Percentiles rank a stretch among this genome's conserved stretches.
These are phyloP conservation scores for Pteruthius melanotis DNA, from an alignment of 2,113 vertebrate genomes.

Conservation along the genomic window DNA sequence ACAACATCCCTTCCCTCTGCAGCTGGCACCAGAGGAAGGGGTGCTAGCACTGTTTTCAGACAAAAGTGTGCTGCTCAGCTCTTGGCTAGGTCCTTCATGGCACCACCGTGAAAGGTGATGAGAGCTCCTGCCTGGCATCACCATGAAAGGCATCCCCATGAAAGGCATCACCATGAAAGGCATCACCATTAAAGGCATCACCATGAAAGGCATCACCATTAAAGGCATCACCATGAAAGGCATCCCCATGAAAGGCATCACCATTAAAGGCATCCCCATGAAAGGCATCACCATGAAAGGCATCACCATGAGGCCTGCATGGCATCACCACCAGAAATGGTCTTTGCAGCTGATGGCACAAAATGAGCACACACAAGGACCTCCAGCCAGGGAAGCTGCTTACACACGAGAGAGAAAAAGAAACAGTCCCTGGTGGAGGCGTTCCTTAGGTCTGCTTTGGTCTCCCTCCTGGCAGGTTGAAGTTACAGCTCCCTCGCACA, in stretches of 20 bases:
- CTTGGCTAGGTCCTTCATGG: neutral
- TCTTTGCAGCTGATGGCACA: neutral
- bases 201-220: too few relatives aligned
- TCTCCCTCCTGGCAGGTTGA: neutral
- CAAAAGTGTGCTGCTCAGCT: neutral
- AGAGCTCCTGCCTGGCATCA: neutral
- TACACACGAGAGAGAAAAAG: neutral
- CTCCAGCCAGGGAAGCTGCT: neutral
- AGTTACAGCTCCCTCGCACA: neutral
- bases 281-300: neutral
- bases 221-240: neutral
- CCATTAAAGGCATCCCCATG: neutral
- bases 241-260: neutral
- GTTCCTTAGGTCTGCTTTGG: neutral
- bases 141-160: fast-evolving
- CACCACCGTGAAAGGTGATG: fast-evolving
- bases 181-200: neutral
- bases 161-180: neutral
- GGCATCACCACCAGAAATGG: neutral
- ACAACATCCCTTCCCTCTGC: neutral
- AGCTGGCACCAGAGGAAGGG: neutral
- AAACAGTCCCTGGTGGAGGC: neutral
- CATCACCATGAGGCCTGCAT: neutral
- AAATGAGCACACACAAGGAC: neutral
- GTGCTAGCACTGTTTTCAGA: neutral